Conservation (phyloP, 2,113 vertebrate species). For the Gymnocephalus cernua region DNA sequence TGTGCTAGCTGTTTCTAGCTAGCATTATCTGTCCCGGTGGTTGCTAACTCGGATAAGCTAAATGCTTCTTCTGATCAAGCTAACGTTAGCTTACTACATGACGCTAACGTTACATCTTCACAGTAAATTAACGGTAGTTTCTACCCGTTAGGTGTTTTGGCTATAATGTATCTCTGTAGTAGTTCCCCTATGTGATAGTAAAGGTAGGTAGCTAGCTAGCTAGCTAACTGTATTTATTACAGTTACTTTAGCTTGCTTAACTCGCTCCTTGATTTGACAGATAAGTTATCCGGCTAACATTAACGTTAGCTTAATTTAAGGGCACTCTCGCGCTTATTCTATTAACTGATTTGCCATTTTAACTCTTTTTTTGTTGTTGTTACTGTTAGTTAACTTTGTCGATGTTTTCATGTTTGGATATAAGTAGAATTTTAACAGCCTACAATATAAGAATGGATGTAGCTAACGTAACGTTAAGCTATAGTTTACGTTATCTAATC, state of each 20-base stretch:
- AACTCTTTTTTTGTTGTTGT: neutral
- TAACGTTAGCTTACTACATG: neutral
- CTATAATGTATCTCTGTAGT: fast-evolving
- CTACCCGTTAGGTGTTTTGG: neutral
- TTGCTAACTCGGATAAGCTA: slow-evolving; percentile 58
- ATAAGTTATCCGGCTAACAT: slow-evolving; percentile 51
- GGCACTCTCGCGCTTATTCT: slow-evolving; percentile 6
- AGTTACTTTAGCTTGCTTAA: neutral
- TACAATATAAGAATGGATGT: neutral
- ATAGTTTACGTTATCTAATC: neutral
- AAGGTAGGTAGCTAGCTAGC: neutral
- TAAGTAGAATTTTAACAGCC: neutral
- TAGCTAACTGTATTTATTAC: neutral
- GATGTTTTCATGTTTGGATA: fast-evolving
- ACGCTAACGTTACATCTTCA: neutral
- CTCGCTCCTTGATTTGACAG: slow-evolving; percentile 61
- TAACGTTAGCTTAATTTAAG: slow-evolving; percentile 33
- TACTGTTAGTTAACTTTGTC: too few relatives aligned
- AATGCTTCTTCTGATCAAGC: slow-evolving; percentile 20
- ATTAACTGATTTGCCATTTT: neutral
- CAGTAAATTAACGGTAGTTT: neutral
- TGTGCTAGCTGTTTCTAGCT: slow-evolving; percentile 35
- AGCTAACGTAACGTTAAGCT: slow-evolving; percentile 7
- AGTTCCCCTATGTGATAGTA: fast-evolving
- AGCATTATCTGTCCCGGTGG: slow-evolving; percentile 38